Base-by-base conservation (phyloP, 2,888 invertebrate genomes). In the Sthenelais limicola region DNA sequence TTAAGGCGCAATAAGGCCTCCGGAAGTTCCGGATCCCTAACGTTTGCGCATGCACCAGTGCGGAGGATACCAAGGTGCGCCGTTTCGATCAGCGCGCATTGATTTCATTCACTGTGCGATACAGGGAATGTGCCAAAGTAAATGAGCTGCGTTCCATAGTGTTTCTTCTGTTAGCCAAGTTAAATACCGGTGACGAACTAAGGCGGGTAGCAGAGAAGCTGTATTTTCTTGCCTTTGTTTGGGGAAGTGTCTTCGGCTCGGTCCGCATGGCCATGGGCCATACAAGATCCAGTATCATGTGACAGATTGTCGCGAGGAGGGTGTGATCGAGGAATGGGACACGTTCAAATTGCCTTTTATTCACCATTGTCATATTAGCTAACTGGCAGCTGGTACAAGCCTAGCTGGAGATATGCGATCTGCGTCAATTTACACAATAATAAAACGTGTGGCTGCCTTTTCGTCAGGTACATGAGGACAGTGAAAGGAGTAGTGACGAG, bases 161-260 rank as follows among this genome's bases (percentile, higher is more conserved):
- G 62, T 62, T 62, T 38, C 62, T 62, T 62, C 62, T 62, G 62
- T 43, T 62, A 43, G 38, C 38, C 62, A 62, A 62, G 38, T 62
- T 62, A 62, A 62, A 62, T 62, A 62, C 62, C 15, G 12, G 54
- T n/a, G n/a, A n/a, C n/a, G n/a, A n/a, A n/a, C n/a, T n/a, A 9
- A 18, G 43, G 43, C 43, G 43, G 43, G 43, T 15, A 18, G 43
- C 43, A 18, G 43, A 18, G 12, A 18, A 18, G 43, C 43, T 43
- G 43, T 32, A 21, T 32, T 56, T 35, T 2, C 56, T 35, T 26
- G 62, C 24, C 38, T n/a, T 62, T 21, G 62, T 62, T 38, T 62
- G 26, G 62, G 62, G 5, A 43, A 35, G 62, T 62, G 43, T 62
- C 62, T 26, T 38, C 62, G n/a, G 24, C 56, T 12, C 62, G 62